Evolutionary conservation across 2,113 vertebrate genomes (phyloP), one percentile per base, ranked within the genome.

Genomic region (Aegypius monachus): DNA sequence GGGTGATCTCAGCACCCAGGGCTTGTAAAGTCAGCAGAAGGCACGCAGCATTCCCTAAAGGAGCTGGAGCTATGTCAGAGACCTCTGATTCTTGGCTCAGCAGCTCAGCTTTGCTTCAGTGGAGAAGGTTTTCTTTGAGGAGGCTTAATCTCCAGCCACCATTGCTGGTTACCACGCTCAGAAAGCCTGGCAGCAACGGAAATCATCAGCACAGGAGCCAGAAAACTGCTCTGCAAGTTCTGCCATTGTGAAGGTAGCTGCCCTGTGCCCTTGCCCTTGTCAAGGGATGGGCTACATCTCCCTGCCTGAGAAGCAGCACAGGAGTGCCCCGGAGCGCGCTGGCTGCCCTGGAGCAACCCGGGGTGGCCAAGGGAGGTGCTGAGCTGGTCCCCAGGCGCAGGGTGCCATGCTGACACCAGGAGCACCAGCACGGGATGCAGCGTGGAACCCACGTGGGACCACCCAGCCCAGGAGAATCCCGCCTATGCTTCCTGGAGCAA

Each of bases 381-480:
- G 40, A 71, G 56, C 7, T 5, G 4, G 34, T 27, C 27, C 22
- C 13, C 1, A 16, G 10, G 38, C 2, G 1, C 45, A 38, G 26
- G 27, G 40, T 71, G 47, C 45, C 8, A 2, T 48, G 1, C 42
- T 13, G 31, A 15, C 26, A 22, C 25, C 23, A 13, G 61, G 12
- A 50, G 12, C 58, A 31, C 29, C 3, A 1, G 29, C 59, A 40
- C 2, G 0, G 61, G 22, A 48, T 0, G 3, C 45, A 21, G 45
- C 7, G 1, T 13, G 25, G 61, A 50, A 34, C 11, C 17, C 21
- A 6, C 3, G 1, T 1, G 1, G 59, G 34, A 45, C 11, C 59
- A 47, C 10, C 5, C 29, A 20, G 22, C 15, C 38, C 27, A 16
- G 52, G 32, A 34, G 45, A 34, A 71, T 29, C 20, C 5, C 11